Evolutionary conservation across 2,888 invertebrate species (phyloP).

Genomic region (Drosophila heteroneura): DNA sequence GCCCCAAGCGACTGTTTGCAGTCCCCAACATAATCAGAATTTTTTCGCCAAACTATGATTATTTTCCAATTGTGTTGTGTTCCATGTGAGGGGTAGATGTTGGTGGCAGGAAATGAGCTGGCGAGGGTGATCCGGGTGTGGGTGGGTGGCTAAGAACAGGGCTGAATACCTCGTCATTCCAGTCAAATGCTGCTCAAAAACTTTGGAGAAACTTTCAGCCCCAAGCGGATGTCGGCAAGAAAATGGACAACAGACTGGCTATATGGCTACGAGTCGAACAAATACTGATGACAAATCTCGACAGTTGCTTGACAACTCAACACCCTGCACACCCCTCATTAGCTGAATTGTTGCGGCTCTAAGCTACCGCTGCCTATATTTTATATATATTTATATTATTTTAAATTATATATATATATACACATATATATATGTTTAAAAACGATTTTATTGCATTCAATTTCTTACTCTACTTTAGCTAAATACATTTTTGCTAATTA

Average conservation of each 20-base stretch:
- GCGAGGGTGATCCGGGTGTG: background rate
- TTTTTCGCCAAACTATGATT: conserved; percentile 61
- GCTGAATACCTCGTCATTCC: conserved; percentile 30
- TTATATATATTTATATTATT: background rate
- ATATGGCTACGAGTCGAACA: conserved; percentile 27
- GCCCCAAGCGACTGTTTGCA: conserved; percentile 54
- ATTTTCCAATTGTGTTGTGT: conserved; percentile 64
- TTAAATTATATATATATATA: background rate
- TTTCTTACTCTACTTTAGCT: background rate
- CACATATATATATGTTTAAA: background rate
- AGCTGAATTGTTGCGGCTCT: background rate
- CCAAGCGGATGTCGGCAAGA: conserved; percentile 31
- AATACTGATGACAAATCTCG: background rate
- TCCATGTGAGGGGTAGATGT: background rate
- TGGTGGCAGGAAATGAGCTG: background rate
- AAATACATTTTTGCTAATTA: background rate
- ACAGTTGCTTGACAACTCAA: background rate
- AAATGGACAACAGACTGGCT: conserved; percentile 40
- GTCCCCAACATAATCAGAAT: conserved; percentile 67
- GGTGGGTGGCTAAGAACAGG: background rate
- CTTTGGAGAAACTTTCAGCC: conserved; percentile 45
- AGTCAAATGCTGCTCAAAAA: conserved; percentile 52
- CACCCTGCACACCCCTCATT: conserved; percentile 24
- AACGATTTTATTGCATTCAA: background rate
- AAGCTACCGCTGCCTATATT: background rate